Evolutionary conservation across 2,113 vertebrate genomes (phyloP).

Genomic region (Hydrolagus affinis): DNA sequence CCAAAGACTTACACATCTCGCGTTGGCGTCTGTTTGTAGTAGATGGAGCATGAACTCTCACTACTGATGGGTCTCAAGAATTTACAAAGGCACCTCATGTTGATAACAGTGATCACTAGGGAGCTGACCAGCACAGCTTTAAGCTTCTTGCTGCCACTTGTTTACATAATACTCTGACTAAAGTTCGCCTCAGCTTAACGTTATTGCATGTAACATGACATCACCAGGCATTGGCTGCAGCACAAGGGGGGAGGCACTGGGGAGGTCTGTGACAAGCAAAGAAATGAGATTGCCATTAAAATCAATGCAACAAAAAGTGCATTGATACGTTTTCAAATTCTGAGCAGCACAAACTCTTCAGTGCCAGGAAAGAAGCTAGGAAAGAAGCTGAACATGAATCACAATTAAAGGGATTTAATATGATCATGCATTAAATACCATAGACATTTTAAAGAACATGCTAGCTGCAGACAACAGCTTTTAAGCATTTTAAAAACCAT

Average conservation of each 20-base stretch:
- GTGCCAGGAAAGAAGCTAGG: no score
- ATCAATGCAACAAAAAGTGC: no score
- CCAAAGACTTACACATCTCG: slow-evolving; percentile 45
- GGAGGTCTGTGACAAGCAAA: no score
- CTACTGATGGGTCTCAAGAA: slow-evolving; percentile 46
- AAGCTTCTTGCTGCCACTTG: slow-evolving; percentile 27
- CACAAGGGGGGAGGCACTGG: slow-evolving; percentile 39
- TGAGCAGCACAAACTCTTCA: no score
- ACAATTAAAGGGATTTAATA: no score
- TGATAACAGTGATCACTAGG: slow-evolving; percentile 34
- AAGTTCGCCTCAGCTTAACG: slow-evolving; percentile 40
- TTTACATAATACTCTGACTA: slow-evolving; percentile 36
- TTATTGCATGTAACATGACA: slow-evolving; percentile 41
- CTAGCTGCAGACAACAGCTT: no score
- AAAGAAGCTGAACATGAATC: no score
- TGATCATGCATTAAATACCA: no score
- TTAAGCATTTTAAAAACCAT: no score
- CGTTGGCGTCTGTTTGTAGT: slow-evolving; percentile 40
- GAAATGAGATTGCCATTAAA: no score
- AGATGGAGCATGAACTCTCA: slow-evolving; percentile 45
- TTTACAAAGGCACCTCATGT: slow-evolving; percentile 49
- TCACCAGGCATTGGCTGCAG: slow-evolving; percentile 43
- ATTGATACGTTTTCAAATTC: no score
- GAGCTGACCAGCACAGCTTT: slow-evolving; percentile 34
- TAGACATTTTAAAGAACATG: no score